phyloP scores from a whole-genome alignment of 2,888 invertebrate species.

The Cantharis rustica region DNA sequence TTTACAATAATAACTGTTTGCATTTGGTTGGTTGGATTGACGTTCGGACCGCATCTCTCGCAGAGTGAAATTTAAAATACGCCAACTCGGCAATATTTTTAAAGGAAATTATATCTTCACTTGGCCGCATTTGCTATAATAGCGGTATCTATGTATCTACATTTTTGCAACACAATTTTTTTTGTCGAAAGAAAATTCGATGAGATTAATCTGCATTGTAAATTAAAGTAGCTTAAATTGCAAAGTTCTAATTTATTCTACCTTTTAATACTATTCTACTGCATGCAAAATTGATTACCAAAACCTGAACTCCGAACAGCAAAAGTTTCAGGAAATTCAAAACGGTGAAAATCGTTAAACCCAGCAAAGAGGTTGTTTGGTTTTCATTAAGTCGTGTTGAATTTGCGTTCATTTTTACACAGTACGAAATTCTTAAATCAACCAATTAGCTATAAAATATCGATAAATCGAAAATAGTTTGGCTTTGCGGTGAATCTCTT shows the following conservation, averaged over 20 bases:
- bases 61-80: not conserved
- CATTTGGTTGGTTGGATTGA: not conserved
- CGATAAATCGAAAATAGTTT: constrained; percentile 14
- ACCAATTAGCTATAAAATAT: constrained; percentile 21
- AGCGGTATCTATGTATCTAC: not conserved
- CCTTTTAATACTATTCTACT: constrained; percentile 12
- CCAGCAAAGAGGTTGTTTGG: constrained; percentile 23
- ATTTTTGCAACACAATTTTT: not conserved
- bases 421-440: constrained; percentile 19
- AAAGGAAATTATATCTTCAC: not conserved
- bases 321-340: constrained; percentile 13
- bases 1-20: not conserved
- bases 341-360: constrained; percentile 18
- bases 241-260: not conserved
- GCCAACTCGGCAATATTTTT: not conserved
- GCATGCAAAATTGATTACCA: constrained; percentile 16
- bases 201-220: not conserved
- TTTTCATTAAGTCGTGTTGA: constrained; percentile 25
- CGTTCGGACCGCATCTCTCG: not conserved
- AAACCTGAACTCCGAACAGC: constrained; percentile 4
- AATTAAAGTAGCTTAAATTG: not conserved
- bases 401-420: constrained; percentile 16
- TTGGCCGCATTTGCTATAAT: not conserved
- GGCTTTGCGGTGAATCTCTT: no score
- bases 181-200: not conserved